These are phyloP conservation scores for Triplophysa dalaica DNA, from an alignment of 2,113 vertebrate genomes.

Conservation along the genomic window DNA sequence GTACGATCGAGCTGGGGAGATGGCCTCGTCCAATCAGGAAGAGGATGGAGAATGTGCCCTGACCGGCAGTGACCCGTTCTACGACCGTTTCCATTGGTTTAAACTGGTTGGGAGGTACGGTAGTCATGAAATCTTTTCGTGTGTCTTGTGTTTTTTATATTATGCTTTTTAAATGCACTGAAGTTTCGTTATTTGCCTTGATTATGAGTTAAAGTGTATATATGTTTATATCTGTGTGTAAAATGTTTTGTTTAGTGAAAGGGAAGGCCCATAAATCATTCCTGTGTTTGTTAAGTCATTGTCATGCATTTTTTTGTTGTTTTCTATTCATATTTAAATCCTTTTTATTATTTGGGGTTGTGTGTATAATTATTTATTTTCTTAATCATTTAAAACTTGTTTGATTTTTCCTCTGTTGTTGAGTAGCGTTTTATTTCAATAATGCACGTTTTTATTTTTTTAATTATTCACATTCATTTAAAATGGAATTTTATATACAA, in stretches of 20 bases:
- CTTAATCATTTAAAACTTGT: not conserved
- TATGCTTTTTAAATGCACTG: not conserved
- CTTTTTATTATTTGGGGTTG: not conserved
- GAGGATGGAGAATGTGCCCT: constrained; percentile 83
- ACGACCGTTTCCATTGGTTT: constrained; percentile 99
- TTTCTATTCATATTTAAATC: constrained; percentile 12
- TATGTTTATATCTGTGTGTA: not conserved
- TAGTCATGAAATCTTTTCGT: not conserved
- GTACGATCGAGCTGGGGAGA: constrained; percentile 95
- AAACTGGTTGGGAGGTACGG: constrained; percentile 95
- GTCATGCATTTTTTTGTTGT: not conserved
- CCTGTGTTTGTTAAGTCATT: constrained; percentile 12
- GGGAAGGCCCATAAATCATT: constrained; percentile 1
- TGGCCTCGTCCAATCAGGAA: constrained; percentile 78
- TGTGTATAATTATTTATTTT: constrained; percentile 5
- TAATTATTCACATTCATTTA: constrained; percentile 16
- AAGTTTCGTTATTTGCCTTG: not conserved
- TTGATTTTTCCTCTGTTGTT: constrained; percentile 13
- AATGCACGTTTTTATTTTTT: constrained; percentile 26
- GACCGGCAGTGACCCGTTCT: constrained; percentile 95
- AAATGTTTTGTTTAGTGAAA: not conserved
- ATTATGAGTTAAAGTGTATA: not conserved
- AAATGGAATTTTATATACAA: constrained; percentile 8
- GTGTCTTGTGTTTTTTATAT: not conserved
- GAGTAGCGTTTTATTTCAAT: constrained; percentile 13